Evolutionary conservation across 2,888 invertebrate species (phyloP), one percentile per base, ranked within the genome.

Genomic region (Pantelozetes paolii): DNA sequence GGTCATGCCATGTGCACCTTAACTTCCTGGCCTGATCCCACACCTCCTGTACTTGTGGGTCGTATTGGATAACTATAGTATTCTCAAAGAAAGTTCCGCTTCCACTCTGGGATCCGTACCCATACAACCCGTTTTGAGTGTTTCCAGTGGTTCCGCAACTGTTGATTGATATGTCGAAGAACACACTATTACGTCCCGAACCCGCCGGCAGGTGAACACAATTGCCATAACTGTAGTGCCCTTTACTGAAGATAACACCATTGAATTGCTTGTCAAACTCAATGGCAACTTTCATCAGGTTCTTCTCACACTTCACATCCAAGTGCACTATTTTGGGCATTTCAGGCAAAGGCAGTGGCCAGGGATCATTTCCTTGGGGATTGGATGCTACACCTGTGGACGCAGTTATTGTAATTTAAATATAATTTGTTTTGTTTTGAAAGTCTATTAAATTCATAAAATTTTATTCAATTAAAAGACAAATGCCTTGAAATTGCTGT

Each of bases 11-110:
- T 0, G 94, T 94, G 83, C 94, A 94, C 18, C 94, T 87, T 30
- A 94, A 82, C 82, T 94, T 94, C 72, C 94, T 86, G 0, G 94
- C 94, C 82, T 94, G 93, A 84, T 94, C 94, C 94, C 94, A 94
- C 1, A 93, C 92, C 84, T 94, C 94, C 83, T 94, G 94, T 0
- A 94, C 93, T 84, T 91, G 90, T 18, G 77, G 76, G 71, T 75
- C 77, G 50, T 94, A 94, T 81, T 94, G 94, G 75, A 94, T 89
- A 20, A 94, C 93, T 79, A 94, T 91, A 70, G 93, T 93, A 80
- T 94, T 94, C 84, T 94, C 94, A 79, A 94, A 94, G 82, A 90
- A 94, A 1, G 93, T 93, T 8, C 94, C 94, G 1, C 92, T 91
- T 0, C 93, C 92, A 0, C 91, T 89, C 75, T 92, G 91, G 54